phyloP scores from a whole-genome alignment of 2,113 vertebrate species.

The Gulo gulo region DNA sequence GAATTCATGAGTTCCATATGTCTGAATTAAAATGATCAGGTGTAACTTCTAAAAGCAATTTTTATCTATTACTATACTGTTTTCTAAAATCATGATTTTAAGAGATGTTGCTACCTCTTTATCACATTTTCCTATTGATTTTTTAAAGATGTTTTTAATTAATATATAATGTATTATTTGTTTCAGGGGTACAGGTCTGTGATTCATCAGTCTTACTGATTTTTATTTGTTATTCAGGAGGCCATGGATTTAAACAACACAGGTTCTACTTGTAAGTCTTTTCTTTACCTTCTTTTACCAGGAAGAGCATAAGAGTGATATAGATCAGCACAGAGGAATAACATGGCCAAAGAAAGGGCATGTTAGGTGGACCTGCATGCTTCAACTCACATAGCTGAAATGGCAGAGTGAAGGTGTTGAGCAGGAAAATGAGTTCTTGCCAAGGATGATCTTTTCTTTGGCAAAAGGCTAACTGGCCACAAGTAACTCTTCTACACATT shows the following conservation, averaged over 20 bases:
- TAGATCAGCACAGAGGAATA: neutral
- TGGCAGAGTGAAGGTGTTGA: neutral
- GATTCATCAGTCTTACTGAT: neutral
- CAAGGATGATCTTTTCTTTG: neutral
- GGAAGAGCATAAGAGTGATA: neutral
- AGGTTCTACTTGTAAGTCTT: constrained; percentile 20
- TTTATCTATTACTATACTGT: neutral
- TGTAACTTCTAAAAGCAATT: neutral
- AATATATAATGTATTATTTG: neutral
- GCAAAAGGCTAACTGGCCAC: neutral
- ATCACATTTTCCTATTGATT: constrained; percentile 18
- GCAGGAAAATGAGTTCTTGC: neutral
- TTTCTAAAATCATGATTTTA: constrained; percentile 20
- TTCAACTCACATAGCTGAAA: neutral
- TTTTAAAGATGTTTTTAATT: neutral
- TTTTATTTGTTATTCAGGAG: constrained; percentile 17
- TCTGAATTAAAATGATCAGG: constrained; percentile 17
- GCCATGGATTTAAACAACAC: neutral
- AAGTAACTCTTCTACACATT: neutral
- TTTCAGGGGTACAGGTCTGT: neutral
- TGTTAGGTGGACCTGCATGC: neutral
- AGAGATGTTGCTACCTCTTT: neutral
- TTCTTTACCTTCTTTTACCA: neutral
- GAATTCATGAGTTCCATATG: neutral
- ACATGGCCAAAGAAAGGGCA: neutral